Evolutionary conservation across 2,888 invertebrate genomes (phyloP), one percentile per base, ranked within the genome.

Genomic region (Scaeva pyrastri): DNA sequence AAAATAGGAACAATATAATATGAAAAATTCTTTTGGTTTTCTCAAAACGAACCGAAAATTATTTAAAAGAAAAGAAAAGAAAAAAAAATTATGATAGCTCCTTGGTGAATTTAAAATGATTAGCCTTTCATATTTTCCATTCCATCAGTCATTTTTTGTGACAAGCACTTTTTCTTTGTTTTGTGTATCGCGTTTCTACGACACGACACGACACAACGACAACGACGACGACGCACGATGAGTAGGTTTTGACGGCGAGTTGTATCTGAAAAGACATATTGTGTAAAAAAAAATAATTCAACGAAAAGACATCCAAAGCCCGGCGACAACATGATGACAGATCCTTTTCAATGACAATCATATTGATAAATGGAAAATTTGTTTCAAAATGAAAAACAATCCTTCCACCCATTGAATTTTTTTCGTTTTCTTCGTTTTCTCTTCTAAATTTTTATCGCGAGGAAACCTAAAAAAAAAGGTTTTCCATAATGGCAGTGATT

Each of bases 341-440:
- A 85, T 85, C 31, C 85, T 85, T 81, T 81, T 85, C 85, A 81
- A 81, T 76, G 85, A 85, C 85, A 85, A 85, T 85, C 85, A 85
- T 81, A 81, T 85, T 85, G 85, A 81, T 80, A 85, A 85, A 85
- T 85, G 73, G 85, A 74, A 81, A 85, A 73, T 85, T 81, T 56
- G 55, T 55, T 68, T 80, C 56, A 72, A 79, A 74, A 55, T 48
- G 52, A 70, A 73, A 72, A 58, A 76, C 68, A 81, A 77, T 81
- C 81, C 81, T 77, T 81, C 55, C 41, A 26, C 1, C 2, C 31
- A 31, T 14, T 56, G 10, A 36, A n/a, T 8, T 36, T 3, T 6
- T 41, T n/a, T n/a, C n/a, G n/a, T n/a, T 14, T 41, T 26, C 21
- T 52, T 19, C 8, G 4, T 58, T 58, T 19, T 12, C 7, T 19